Evolutionary conservation across 2,113 vertebrate species (phyloP), one percentile per base, ranked within the genome.

Genomic region (Vanacampus margaritifer): DNA sequence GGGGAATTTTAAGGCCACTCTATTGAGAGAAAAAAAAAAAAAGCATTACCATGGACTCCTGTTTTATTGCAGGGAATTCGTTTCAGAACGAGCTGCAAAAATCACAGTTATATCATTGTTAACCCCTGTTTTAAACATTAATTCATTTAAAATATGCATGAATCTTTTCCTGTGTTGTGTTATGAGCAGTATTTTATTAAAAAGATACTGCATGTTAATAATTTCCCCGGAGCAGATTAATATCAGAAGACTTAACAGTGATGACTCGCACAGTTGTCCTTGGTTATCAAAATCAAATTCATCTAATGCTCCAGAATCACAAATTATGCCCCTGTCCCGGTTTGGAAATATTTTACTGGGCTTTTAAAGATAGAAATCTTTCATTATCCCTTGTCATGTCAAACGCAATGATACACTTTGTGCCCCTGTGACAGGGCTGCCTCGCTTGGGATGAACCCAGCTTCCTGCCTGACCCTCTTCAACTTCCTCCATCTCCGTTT

Each of bases 381-480:
- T 11, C 19, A 60, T 65, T 64, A 74, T 75, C 69, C 68, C 69
- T 72, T 64, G 50, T 60, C 69, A 78, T 79, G 67, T 84, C 82
- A 71, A 72, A 78, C 76, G 75, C 81, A 87, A 84, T 87, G 83
- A 84, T 86, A 74, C 71, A 62, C 36, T 82, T 67, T 41, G 21
- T 24, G 66, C 62, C 73, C 66, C 39, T 24, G 36, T 69, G 80
- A 90, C 73, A 72, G 71, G 72, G 73, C 73, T 68, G 77, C 58
- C 58, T 88, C 86, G 78, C 80, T 68, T 17, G 21, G 71, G 77
- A 70, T 74, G 65, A 74, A 71, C 66, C 64, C 68, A 66, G 63
- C 72, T 71, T 79, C 65, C 78, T 81, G 48, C 32, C 35, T 28
- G 64, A 78, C 61, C 74, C 78, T 67, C 39, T 72, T 43, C 69